Percentiles rank a stretch among this genome's conserved stretches.
Evolutionary conservation across 2,113 vertebrate genomes (phyloP).

Genomic region (Naja naja): DNA sequence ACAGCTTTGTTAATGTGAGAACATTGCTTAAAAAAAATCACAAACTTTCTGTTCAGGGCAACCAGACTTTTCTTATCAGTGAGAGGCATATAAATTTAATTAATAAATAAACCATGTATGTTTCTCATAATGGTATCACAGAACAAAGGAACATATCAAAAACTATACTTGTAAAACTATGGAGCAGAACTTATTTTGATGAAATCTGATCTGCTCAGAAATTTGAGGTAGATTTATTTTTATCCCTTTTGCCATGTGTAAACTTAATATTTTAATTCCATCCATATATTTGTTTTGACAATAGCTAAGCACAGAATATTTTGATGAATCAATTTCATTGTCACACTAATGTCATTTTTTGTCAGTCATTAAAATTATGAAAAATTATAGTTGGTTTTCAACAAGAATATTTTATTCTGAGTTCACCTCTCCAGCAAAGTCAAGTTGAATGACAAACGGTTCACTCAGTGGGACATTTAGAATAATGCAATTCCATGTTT

Average conservation of each 20-base stretch:
- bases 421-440: not conserved
- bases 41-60: not conserved
- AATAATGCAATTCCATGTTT: not conserved
- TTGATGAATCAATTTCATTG: not conserved
- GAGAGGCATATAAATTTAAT: too few species aligned
- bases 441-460: not conserved
- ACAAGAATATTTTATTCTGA: not conserved
- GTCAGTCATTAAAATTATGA: not conserved
- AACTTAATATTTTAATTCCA: not conserved
- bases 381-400: not conserved
- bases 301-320: not conserved
- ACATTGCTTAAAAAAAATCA: not conserved
- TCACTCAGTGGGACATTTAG: not conserved
- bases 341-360: not conserved
- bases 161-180: not conserved
- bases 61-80: too few species aligned
- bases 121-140: not conserved
- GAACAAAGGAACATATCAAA: not conserved
- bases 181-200: not conserved
- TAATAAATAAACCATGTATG: not conserved
- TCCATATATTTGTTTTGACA: not conserved
- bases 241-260: not conserved
- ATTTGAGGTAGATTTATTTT: not conserved
- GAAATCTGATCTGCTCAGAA: not conserved
- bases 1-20: not conserved